These are phyloP conservation scores for Neomorphus geoffroyi DNA, from an alignment of 2,797 vertebrate species.

Conservation along the genomic window DNA sequence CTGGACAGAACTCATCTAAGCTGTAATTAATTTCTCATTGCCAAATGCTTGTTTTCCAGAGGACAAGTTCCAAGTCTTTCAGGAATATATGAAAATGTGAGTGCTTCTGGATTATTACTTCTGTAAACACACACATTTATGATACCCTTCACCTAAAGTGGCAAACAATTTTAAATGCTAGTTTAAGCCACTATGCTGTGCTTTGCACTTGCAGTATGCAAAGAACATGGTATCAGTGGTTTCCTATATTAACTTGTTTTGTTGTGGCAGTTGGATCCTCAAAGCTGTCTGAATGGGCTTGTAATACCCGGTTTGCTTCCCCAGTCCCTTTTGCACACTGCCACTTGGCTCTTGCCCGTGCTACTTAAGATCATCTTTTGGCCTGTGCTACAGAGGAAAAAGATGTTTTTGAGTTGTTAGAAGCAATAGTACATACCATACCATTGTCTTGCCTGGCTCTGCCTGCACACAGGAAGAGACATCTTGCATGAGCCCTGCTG, in stretches of 20 bases:
- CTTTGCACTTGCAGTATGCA: background rate
- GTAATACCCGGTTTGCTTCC: background rate
- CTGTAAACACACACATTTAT: fast-evolving
- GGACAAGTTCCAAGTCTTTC: background rate
- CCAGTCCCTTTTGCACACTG: background rate
- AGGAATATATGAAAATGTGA: background rate
- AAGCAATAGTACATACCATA: background rate
- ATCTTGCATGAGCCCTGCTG: background rate
- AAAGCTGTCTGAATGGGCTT: background rate
- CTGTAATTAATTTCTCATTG: background rate
- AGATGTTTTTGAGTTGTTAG: background rate
- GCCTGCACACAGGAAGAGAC: background rate
- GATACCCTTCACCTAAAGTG: background rate
- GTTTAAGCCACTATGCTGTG: background rate
- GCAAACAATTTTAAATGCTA: background rate
- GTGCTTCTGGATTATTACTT: background rate
- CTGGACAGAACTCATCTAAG: background rate
- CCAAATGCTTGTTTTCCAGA: background rate
- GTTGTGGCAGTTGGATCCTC: background rate
- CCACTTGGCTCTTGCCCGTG: background rate
- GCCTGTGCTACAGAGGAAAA: background rate
- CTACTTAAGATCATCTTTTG: background rate
- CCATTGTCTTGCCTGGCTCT: background rate
- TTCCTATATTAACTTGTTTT: background rate
- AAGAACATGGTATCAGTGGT: background rate